Evolutionary conservation across 2,797 vertebrate genomes (phyloP), one percentile per base, ranked within the genome.

Genomic region (Chloroceryle amazona): DNA sequence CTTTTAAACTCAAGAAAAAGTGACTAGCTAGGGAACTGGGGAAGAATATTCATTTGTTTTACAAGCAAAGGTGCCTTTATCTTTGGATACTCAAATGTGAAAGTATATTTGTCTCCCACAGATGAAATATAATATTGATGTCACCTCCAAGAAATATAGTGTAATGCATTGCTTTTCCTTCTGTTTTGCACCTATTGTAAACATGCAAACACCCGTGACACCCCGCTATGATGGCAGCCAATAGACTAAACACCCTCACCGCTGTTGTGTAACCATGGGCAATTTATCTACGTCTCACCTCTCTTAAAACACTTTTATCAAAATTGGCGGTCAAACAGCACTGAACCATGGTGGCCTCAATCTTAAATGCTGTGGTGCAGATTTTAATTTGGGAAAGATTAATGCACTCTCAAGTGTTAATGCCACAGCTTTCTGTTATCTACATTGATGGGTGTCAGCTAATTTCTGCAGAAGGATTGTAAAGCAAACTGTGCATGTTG

Each of bases 381-480:
- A 98, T 99, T 99, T 99, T 99, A 99, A 99, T 99, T 99, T 99
- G 99, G 99, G 98, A 99, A 99, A 99, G 99, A 99, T 99, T 99
- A 99, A 99, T 99, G 99, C 98, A 97, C 98, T 99, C 98, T 98
- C 96, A 95, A 98, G 97, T 98, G 98, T 98, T 98, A 99, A 98
- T 98, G 98, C 98, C 98, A 97, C 98, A 98, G 96, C 98, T 98
- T 98, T 98, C 98, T 98, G 98, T 98, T 99, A 99, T 99, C 98
- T 98, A 92, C 95, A 96, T 96, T 97, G 99, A 99, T 98, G 98
- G 98, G 98, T 98, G 99, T 99, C 99, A 98, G 98, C 96, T 98
- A 98, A 98, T 98, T 98, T 98, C 98, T 98, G 97, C 97, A 97
- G 98, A 98, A 96, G 96, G 97, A 97, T 95, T 97, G 98, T 97